phyloP scores from a whole-genome alignment of 2,113 vertebrate species.

The Parus major region DNA sequence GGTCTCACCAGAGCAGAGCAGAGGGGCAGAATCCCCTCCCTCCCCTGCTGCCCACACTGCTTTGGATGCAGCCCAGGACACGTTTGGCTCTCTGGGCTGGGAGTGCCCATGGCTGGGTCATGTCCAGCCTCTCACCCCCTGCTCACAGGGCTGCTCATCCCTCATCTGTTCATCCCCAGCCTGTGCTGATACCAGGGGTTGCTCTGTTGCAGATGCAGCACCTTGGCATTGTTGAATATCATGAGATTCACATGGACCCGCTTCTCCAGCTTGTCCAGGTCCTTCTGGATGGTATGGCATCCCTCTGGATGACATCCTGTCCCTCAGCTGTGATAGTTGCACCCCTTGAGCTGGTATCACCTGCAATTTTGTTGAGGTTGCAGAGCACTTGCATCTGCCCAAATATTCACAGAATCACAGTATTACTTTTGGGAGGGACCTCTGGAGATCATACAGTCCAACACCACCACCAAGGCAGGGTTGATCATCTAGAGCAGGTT shows the following conservation, averaged over 20 bases:
- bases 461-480: not conserved
- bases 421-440: not conserved
- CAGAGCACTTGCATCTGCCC: not conserved
- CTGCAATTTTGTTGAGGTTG: not conserved
- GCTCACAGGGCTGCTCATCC: not conserved
- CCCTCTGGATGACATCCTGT: not conserved
- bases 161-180: not conserved
- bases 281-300: not conserved
- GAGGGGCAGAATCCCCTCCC: not conserved
- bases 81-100: accelerated
- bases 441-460: not conserved
- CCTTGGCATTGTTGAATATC: not conserved
- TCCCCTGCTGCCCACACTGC: accelerated
- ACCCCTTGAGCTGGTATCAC: too few relatives aligned
- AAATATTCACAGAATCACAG: not conserved
- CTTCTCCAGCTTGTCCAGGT: not conserved
- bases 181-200: accelerated
- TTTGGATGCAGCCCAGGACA: not conserved
- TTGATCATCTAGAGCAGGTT: not conserved
- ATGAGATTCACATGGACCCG: not conserved
- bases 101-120: accelerated
- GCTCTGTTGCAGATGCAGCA: accelerated
- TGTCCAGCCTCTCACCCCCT: not conserved
- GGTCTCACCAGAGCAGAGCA: not conserved
- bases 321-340: accelerated